Evolutionary conservation across 2,113 vertebrate species (phyloP), one percentile per base, ranked within the genome.

Genomic region (Hiodon alosoides): DNA sequence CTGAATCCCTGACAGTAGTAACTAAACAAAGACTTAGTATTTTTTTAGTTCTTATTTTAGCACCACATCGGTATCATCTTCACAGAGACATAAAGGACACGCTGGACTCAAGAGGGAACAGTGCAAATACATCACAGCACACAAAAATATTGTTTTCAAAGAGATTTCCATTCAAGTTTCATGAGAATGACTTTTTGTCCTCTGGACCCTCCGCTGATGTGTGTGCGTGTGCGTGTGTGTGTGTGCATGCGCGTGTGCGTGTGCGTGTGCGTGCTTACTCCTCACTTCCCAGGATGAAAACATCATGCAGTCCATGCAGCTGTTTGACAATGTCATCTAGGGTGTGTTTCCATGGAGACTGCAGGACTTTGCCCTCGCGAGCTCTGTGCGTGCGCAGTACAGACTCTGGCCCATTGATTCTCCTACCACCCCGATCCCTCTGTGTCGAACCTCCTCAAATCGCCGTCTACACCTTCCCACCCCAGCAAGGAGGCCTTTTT

Each of bases 221-320:
- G 10, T 58, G 55, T 58, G 54, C 58, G 55, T 14, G 17, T 4
- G 48, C 67, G 57, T 55, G 46, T 47, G 50, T 60, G 47, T 31
- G 46, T 31, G 58, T 47, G n/a, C 8, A 4, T 16, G 14, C 48
- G 51, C 66, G 8, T 53, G 50, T 9, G 0, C 47, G 31, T 31
- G n/a, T 60, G 64, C 68, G 0, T 65, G 4, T 16, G 31, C 54
- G 31, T 50, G 54, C 62, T 46, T 72, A 4, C 10, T 48, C 16
- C 69, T 5, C 16, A 3, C n/a, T 55, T 7, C 2, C 72, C 83
- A 98, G 95, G 95, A 97, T 1, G 95, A 96, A 81, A 95, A 94
- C 87, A 96, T 96, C 88, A 94, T 96, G 93, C 88, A 93, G 79
- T 96, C 95, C 90, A 95, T 97, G 93, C 91, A 95, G 81, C 91